Percentiles rank a stretch among this genome's conserved stretches.
Conservation (phyloP, 2,113 vertebrate genomes). For the Stomatorhinus ivindoensis region DNA sequence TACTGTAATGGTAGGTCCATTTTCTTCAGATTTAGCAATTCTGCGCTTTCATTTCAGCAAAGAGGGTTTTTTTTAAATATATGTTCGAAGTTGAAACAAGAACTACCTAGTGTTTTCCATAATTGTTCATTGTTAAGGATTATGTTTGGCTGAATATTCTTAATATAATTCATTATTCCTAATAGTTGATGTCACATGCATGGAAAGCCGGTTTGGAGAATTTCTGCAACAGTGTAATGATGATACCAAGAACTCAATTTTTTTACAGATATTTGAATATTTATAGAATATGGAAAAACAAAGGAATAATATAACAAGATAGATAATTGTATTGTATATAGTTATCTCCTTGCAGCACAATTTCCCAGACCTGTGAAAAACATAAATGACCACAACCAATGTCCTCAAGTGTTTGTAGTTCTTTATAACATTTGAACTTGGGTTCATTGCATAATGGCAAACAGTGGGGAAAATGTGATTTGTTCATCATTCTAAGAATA, state of each 20-base stretch:
- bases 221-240: background rate
- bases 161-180: background rate
- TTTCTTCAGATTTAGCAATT: background rate
- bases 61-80: background rate
- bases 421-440: background rate
- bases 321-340: background rate
- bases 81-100: background rate
- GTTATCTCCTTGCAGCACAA: background rate
- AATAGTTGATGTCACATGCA: background rate
- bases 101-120: background rate
- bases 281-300: background rate
- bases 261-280: background rate
- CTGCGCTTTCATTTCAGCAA: background rate
- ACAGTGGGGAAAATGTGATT: background rate
- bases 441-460: background rate
- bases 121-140: background rate
- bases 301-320: background rate
- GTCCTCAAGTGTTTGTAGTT: background rate
- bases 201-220: background rate
- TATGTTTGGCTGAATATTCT: background rate
- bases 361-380: background rate
- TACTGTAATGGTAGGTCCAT: background rate
- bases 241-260: background rate
- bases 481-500: background rate
- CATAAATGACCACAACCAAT: background rate